phyloP scores from a whole-genome alignment of 2,888 invertebrate species.

The Trisateles emortualis region DNA sequence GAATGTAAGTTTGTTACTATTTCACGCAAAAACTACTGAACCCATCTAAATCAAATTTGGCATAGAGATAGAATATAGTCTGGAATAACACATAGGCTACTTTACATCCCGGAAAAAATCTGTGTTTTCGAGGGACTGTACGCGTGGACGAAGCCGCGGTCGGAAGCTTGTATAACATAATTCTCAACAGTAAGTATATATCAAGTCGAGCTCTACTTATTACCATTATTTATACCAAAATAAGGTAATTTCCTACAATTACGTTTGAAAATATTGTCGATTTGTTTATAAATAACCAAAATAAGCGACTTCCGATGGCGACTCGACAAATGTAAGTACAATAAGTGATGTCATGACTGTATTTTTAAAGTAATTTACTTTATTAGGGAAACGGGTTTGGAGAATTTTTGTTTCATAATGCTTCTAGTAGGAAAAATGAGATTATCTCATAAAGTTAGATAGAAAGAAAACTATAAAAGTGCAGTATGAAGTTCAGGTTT shows the following conservation, averaged over 20 bases:
- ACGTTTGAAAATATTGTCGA: constrained; percentile 50
- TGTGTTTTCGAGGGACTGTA: not conserved
- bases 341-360: constrained; percentile 7
- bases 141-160: too few species aligned
- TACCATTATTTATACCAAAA: constrained; percentile 40
- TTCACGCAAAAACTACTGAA: too few species aligned
- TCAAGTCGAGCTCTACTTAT: constrained; percentile 15
- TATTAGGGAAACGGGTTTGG: not conserved
- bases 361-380: constrained; percentile 21
- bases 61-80: too few species aligned
- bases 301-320: constrained; percentile 49
- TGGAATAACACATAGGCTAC: too few species aligned
- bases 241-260: constrained; percentile 53
- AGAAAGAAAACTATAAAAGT: too few species aligned
- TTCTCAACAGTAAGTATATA: constrained; percentile 15
- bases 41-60: too few species aligned
- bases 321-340: too few species aligned
- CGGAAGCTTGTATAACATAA: constrained; percentile 13
- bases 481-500: too few species aligned
- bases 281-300: constrained; percentile 46
- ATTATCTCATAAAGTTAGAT: too few species aligned
- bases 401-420: not conserved
- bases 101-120: too few species aligned
- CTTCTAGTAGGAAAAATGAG: not conserved
- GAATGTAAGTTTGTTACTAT: too few species aligned